phyloP scores from a whole-genome alignment of 2,113 vertebrate species.

The Diglossa brunneiventris region DNA sequence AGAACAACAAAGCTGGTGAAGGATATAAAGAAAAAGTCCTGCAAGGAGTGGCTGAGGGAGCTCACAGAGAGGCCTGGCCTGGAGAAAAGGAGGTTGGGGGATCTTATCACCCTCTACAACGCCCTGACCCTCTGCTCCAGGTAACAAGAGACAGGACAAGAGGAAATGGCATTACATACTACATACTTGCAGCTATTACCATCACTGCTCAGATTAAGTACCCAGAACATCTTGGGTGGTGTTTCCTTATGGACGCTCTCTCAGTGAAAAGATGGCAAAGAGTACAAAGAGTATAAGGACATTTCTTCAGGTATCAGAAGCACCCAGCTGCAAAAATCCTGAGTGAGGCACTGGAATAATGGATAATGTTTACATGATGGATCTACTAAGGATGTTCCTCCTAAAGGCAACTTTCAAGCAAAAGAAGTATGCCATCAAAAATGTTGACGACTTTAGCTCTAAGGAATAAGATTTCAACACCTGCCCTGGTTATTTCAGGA shows the following conservation, averaged over 20 bases:
- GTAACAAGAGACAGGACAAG: not conserved
- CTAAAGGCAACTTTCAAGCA: not conserved
- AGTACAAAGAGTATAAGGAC: not conserved
- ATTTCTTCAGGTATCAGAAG: not conserved
- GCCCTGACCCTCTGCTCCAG: not conserved
- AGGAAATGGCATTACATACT: not conserved
- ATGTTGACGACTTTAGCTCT: not conserved
- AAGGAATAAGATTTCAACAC: not conserved
- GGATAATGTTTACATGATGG: not conserved
- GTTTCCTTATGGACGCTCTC: not conserved
- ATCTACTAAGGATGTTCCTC: not conserved
- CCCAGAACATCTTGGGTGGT: not conserved
- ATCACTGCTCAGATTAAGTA: not conserved
- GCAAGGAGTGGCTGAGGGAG: not conserved
- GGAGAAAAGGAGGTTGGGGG: not conserved
- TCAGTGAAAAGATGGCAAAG: not conserved
- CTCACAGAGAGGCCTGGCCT: not conserved
- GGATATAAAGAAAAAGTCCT: not conserved
- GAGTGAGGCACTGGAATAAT: not conserved
- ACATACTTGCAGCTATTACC: fast-evolving
- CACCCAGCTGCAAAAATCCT: not conserved
- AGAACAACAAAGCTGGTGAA: not conserved
- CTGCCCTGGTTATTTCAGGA: not conserved
- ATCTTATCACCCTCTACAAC: not conserved
- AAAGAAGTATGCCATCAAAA: not conserved